Percentiles rank a stretch among this genome's conserved stretches.
These are phyloP conservation scores for Rhodophaea formosa DNA, from an alignment of 2,888 invertebrate genomes.

Conservation along the genomic window DNA sequence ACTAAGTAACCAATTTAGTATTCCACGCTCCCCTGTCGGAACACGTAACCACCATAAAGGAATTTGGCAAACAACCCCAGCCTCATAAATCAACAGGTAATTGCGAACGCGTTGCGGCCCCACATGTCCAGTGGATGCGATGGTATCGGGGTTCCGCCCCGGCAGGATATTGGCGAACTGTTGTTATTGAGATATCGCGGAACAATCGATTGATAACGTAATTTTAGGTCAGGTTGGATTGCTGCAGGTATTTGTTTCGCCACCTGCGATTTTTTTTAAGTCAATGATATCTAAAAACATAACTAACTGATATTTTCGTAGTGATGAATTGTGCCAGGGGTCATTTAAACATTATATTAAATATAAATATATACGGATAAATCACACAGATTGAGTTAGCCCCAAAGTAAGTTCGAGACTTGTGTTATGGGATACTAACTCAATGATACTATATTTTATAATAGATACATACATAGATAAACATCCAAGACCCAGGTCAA, in stretches of 20 bases:
- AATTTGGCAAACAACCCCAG: constrained; percentile 10
- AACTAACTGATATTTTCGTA: too few relatives aligned
- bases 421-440: too few relatives aligned
- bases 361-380: too few relatives aligned
- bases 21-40: not conserved
- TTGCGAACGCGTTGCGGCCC: constrained; percentile 1
- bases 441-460: too few relatives aligned
- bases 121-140: constrained; percentile 6
- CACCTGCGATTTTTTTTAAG: not conserved
- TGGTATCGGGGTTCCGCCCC: constrained; percentile 12
- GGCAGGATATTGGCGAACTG: constrained; percentile 10
- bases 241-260: not conserved
- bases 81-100: constrained; percentile 10
- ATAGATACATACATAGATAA: too few relatives aligned
- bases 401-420: too few relatives aligned
- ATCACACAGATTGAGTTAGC: too few relatives aligned
- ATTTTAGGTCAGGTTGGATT: not conserved
- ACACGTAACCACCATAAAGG: not conserved
- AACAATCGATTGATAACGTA: constrained; percentile 10
- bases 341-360: too few relatives aligned
- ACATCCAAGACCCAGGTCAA: too few relatives aligned
- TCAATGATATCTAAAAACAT: too few relatives aligned
- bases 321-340: too few relatives aligned
- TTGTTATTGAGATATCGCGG: constrained; percentile 9
- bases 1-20: constrained; percentile 2